phyloP scores from a whole-genome alignment of 2,113 vertebrate species.

The Gambusia holbrooki region DNA sequence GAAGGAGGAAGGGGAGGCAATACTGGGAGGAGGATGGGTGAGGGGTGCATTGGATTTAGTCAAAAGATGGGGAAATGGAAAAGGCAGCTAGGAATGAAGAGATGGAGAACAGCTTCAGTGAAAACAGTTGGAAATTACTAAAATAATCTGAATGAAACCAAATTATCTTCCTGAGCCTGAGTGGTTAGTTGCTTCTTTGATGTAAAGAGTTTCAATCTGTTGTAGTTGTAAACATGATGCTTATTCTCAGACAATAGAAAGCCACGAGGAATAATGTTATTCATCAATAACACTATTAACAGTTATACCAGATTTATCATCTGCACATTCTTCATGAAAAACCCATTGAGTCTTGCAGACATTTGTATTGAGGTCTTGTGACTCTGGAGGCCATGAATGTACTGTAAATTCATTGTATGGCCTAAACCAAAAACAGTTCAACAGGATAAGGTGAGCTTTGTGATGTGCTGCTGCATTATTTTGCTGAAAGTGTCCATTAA shows the following conservation, averaged over 20 bases:
- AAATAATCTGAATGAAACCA: neutral
- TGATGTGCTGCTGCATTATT: too few relatives aligned
- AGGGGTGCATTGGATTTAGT: neutral
- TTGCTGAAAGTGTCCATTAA: too few relatives aligned
- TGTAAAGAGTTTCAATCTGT: conserved; percentile 15
- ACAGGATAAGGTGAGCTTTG: too few relatives aligned
- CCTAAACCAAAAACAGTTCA: too few relatives aligned
- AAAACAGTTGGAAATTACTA: neutral
- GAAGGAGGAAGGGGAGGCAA: neutral
- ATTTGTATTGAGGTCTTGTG: too few relatives aligned
- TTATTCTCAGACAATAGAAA: conserved; percentile 23
- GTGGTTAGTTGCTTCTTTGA: conserved; percentile 9
- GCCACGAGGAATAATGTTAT: conserved; percentile 46
- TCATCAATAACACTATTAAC: conserved; percentile 58
- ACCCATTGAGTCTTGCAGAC: too few relatives aligned
- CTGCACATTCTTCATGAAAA: neutral
- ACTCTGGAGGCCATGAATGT: too few relatives aligned
- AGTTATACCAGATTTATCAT: neutral
- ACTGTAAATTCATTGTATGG: too few relatives aligned
- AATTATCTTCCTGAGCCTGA: neutral
- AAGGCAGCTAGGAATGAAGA: conserved; percentile 12
- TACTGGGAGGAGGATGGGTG: conserved; percentile 3
- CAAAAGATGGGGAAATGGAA: conserved; percentile 19
- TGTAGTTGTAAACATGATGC: conserved; percentile 31
- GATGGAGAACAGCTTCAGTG: neutral